Base-by-base conservation (phyloP, 2,888 invertebrate genomes). In the Nephrocerus scutellatus region DNA sequence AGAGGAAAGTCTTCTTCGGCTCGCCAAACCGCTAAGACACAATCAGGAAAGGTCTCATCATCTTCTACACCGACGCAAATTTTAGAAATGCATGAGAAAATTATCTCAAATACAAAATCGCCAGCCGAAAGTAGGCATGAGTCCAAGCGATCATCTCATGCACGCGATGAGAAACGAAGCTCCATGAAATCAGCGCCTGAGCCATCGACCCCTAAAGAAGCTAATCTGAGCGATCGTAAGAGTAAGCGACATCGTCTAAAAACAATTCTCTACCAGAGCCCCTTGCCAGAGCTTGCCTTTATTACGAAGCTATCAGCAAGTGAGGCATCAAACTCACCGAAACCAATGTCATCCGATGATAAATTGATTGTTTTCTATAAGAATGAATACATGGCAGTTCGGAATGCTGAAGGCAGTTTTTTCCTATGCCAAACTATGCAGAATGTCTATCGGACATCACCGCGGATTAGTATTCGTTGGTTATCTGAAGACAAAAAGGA, bases 381-480 rank as follows among this genome's bases (percentile, higher is more conserved):
- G 64, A 86, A 87, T 61, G 88, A 90, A 68, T 91, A 89, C 70
- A 70, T 93, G 59, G 92, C 91, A 3, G 89, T 92, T 1, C 78
- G 92, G 51, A 92, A 91, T 63, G 84, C 85, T 0, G 89, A 89
- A 62, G 89, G 89, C 50, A 79, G 84, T 47, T 87, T 86, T 70
- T 88, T 84, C 65, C 77, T 92, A 41, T 92, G 92, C 64, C 89
- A 91, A 66, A 79, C 89, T 1, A 79, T 85, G 70, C 90, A 91
- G 71, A 91, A 92, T 66, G 85, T 92, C 41, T 89, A 87, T 68
- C 84, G 84, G 60, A 80, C 80, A 32, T 86, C 88, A 21, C 77
- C 82, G 43, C 82, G 82, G 63, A 89, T 91, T 60, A 83, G 83
- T 59, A 91, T 92, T 55, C 82, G 89, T 58, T 92, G 92, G 92